Base-by-base conservation (phyloP, 2,113 vertebrate genomes). In the Typhlomys cinereus region DNA sequence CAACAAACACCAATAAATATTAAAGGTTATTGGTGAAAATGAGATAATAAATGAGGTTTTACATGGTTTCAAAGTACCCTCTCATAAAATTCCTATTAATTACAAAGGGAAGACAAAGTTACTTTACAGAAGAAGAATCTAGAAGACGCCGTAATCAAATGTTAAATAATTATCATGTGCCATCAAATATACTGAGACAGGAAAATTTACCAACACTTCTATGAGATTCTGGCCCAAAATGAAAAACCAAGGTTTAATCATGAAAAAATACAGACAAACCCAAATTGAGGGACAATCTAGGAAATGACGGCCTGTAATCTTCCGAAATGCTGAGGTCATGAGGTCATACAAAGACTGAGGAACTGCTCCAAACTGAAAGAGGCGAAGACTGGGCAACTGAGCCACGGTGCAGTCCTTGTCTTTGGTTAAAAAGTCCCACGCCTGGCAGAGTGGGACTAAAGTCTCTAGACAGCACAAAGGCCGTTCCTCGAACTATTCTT, bases 241-340 rank as follows among this genome's bases (percentile, higher is more conserved):
- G 70, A 10, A 46, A 36, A 88, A 70, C 39, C 82, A 71, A 54
- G 61, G 59, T 86, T 88, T 88, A 80, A 85, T 74, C 46, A 74
- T 89, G 31, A 93, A 57, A 93, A 95, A 93, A 73, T 81, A 62
- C 25, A 84, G 73, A 82, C 39, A 71, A 96, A 85, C 48, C 85
- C 74, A 96, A 89, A 92, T 4, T 71, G 76, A 96, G 73, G 44
- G 29, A 39, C 36, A 73, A 79, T 54, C 75, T 85, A 89, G 39
- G 94, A 93, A 88, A 92, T 57, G 57, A 93, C 36, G 2, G 59
- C 59, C 62, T 89, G 4, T n/a, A 70, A 92, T 83, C 86, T 86
- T 94, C 41, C 89, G 76, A 95, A 96, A 23, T 59, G 48, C 62
- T 66, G 50, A 46, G 15, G 83, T 79, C 36, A 71, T n/a, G 11